These are phyloP conservation scores for Volucella inflata DNA, from an alignment of 2,888 invertebrate species.

Conservation along the genomic window DNA sequence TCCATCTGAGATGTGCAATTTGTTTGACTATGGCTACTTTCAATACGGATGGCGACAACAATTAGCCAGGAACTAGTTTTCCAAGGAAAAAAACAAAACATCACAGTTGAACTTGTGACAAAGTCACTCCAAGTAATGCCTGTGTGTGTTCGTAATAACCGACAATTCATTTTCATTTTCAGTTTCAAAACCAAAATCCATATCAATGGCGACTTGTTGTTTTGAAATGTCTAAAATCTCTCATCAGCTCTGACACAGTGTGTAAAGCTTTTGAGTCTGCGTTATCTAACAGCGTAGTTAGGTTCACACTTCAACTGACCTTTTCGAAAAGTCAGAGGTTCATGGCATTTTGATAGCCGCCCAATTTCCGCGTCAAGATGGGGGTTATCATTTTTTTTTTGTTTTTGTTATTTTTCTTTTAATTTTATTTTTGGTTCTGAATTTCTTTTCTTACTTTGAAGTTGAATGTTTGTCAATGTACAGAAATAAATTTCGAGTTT, in stretches of 20 bases:
- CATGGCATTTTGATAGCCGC: slow-evolving; percentile 60
- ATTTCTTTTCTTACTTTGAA: neutral
- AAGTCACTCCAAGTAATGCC: no score
- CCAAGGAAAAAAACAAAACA: neutral
- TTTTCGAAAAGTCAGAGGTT: slow-evolving; percentile 67
- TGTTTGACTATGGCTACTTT: slow-evolving; percentile 37
- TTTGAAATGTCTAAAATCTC: no score
- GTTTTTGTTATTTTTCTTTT: no score
- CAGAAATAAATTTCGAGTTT: slow-evolving; percentile 16
- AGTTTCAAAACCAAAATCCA: neutral
- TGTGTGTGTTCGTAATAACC: neutral
- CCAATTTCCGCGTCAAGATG: slow-evolving; percentile 62
- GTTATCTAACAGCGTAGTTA: slow-evolving; percentile 56
- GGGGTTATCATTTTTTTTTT: slow-evolving; percentile 46
- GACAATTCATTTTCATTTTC: neutral
- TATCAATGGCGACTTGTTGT: neutral
- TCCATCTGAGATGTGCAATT: slow-evolving; percentile 46
- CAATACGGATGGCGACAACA: slow-evolving; percentile 42
- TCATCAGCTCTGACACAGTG: neutral
- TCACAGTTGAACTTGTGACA: no score
- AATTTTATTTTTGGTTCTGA: neutral
- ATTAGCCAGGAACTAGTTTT: slow-evolving; percentile 50
- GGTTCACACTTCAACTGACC: slow-evolving; percentile 47
- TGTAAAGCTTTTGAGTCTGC: neutral
- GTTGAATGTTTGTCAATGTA: neutral